Evolutionary conservation across 2,113 vertebrate species (phyloP).

Genomic region (Chascanopsetta lugubris): DNA sequence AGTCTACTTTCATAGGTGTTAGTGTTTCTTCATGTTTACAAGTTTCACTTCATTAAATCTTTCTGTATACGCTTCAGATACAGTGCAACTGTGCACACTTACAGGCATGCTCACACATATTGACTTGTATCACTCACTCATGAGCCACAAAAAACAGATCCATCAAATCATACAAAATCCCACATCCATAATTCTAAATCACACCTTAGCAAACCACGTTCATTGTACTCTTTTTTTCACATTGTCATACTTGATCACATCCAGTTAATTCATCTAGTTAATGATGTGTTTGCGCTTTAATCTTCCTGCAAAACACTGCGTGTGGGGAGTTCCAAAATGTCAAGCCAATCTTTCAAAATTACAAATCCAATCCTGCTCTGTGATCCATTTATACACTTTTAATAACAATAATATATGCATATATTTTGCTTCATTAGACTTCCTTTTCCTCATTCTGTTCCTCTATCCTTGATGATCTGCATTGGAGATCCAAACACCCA

Average conservation of each 20-base stretch:
- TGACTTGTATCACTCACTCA: slow-evolving; percentile 41
- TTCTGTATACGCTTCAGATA: slow-evolving; percentile 44
- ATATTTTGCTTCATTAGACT: not conserved
- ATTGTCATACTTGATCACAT: not conserved
- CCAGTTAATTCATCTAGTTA: not conserved
- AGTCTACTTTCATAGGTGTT: slow-evolving; percentile 45
- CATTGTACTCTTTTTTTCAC: not conserved
- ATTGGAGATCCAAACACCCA: slow-evolving; percentile 50
- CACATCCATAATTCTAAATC: slow-evolving; percentile 23
- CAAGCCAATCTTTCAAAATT: slow-evolving; percentile 19
- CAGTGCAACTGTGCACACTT: slow-evolving; percentile 48
- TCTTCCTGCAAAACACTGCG: not conserved
- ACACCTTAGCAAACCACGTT: not conserved
- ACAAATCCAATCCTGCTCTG: slow-evolving; percentile 11
- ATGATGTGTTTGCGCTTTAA: not conserved
- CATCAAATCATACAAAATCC: slow-evolving; percentile 37
- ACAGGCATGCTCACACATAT: slow-evolving; percentile 59
- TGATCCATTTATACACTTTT: slow-evolving; percentile 38
- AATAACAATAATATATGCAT: slow-evolving; percentile 16
- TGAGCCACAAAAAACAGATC: slow-evolving; percentile 45
- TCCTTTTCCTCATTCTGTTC: not conserved
- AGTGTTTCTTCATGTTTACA: slow-evolving; percentile 23
- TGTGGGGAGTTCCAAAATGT: not conserved
- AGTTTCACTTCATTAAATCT: slow-evolving; percentile 34
- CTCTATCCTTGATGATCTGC: slow-evolving; percentile 46